A percentile compares a stretch with the other conserved stretches of the same genome.
phyloP scores from a whole-genome alignment of 1,140 invertebrate genomes.

The Diplogasteroides magnus region DNA sequence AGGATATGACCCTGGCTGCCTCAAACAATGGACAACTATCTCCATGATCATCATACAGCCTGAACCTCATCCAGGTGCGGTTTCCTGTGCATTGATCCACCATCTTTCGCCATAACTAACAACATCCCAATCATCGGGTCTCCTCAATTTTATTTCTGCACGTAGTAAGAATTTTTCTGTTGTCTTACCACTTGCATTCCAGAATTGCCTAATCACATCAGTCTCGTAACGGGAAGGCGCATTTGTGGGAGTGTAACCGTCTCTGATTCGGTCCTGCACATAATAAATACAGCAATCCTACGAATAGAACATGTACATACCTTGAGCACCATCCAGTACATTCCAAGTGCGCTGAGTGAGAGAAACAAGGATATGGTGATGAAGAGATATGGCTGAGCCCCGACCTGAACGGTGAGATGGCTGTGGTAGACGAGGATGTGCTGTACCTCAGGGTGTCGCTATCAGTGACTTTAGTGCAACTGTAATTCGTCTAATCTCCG shows the following conservation, averaged over 20 bases:
- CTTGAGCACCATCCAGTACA: slow-evolving; percentile 44
- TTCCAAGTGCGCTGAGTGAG: slow-evolving; percentile 31
- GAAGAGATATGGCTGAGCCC: too few species aligned
- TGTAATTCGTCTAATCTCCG: too few species aligned
- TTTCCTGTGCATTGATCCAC: slow-evolving; percentile 41
- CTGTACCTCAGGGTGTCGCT: too few species aligned
- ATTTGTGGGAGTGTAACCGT: slow-evolving; percentile 49
- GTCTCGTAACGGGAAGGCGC: slow-evolving; percentile 46
- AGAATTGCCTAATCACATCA: slow-evolving; percentile 42
- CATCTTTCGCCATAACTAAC: slow-evolving; percentile 34
- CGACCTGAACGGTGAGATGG: too few species aligned
- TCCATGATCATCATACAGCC: not conserved
- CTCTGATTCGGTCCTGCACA: slow-evolving; percentile 49
- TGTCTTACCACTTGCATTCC: slow-evolving; percentile 39
- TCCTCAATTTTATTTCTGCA: slow-evolving; percentile 21
- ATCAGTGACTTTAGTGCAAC: too few species aligned
- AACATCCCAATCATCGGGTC: slow-evolving; percentile 46
- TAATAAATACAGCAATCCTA: too few species aligned
- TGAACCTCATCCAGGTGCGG: slow-evolving; percentile 37
- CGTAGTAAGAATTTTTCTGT: not conserved
- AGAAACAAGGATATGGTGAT: slow-evolving; percentile 18
- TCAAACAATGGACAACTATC: slow-evolving; percentile 10
- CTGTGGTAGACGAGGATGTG: too few species aligned
- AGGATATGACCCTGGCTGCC: slow-evolving; percentile 22
- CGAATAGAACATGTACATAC: too few species aligned